Evolutionary conservation across 2,113 vertebrate genomes (phyloP).

Genomic region (Archilochus colubris): DNA sequence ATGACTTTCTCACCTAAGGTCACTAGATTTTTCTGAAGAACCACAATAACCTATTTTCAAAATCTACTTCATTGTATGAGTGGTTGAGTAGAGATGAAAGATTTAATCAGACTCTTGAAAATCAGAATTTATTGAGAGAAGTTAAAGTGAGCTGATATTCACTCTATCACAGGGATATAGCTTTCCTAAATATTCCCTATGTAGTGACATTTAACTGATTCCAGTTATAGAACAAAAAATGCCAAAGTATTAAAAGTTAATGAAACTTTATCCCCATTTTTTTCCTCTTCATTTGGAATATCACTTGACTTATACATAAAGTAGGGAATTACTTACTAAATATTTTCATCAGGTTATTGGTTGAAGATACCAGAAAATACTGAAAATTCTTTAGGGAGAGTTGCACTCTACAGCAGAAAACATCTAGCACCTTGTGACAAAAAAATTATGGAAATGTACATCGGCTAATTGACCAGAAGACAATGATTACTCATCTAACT

Average conservation of each 20-base stretch:
- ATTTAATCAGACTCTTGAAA: not conserved
- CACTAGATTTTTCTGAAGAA: not conserved
- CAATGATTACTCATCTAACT: not conserved
- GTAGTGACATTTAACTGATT: not conserved
- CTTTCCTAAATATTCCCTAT: not conserved
- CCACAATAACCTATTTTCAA: not conserved
- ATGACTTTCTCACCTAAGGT: not conserved
- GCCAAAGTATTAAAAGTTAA: not conserved
- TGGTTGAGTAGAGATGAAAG: not conserved
- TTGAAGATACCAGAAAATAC: not conserved
- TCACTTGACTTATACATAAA: not conserved
- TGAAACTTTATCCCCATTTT: not conserved
- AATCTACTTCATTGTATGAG: not conserved
- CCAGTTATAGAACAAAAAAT: not conserved
- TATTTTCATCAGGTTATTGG: not conserved
- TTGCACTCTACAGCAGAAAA: not conserved
- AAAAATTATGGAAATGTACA: not conserved
- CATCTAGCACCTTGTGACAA: not conserved
- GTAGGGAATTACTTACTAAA: not conserved
- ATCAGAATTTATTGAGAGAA: not conserved
- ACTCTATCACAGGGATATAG: not conserved
- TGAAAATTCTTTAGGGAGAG: not conserved
- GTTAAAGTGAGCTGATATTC: accelerated
- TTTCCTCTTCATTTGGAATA: not conserved
- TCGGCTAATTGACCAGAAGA: not conserved